A percentile compares a stretch with the other conserved stretches of the same genome.
These are phyloP conservation scores for Dysmachus trigonus DNA, from an alignment of 2,888 invertebrate species.

Conservation along the genomic window DNA sequence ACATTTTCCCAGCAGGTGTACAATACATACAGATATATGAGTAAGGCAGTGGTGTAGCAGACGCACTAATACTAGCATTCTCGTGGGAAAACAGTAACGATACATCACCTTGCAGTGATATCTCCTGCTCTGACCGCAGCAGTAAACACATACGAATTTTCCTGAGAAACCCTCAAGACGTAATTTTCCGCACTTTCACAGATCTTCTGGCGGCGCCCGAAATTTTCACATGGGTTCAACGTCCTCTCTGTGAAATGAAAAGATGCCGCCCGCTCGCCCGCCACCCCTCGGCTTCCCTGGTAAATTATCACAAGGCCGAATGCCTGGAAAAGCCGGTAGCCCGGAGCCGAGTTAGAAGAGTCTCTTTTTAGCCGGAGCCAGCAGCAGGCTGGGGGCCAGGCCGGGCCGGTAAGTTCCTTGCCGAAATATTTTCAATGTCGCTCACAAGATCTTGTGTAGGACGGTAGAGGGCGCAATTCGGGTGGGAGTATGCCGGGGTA, in stretches of 20 bases:
- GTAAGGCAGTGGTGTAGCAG: not conserved
- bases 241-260: not conserved
- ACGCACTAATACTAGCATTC: not conserved
- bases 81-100: not conserved
- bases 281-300: not conserved
- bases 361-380: not conserved
- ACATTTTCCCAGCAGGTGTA: not conserved
- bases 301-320: conserved; percentile 16
- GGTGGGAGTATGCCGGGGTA: not conserved
- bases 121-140: not conserved
- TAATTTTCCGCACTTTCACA: conserved; percentile 2
- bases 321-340: not conserved
- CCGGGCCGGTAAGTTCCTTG: not conserved
- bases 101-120: not conserved
- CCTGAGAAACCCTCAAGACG: not conserved
- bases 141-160: not conserved
- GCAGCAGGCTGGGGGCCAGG: not conserved
- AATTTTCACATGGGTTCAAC: conserved; percentile 1
- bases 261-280: not conserved
- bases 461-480: not conserved
- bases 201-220: not conserved
- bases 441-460: not conserved
- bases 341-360: not conserved
- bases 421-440: conserved; percentile 30
- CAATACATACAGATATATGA: not conserved